Evolutionary conservation across 2,888 invertebrate genomes (phyloP), one percentile per base, ranked within the genome.

Genomic region (Catocala sponsa): DNA sequence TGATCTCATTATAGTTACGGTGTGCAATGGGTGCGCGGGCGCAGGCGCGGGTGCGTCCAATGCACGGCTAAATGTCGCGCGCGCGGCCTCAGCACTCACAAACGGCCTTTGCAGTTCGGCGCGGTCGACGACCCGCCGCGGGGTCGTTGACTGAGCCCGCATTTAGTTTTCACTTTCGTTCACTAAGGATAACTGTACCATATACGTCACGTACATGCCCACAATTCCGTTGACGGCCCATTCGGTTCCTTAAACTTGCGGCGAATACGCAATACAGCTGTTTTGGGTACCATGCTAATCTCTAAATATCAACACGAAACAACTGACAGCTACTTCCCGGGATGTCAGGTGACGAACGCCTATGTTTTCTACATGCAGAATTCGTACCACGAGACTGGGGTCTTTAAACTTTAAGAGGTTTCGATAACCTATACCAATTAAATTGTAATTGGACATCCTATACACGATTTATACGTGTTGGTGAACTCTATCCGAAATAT

Each of bases 141-240:
- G 85, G 94, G 89, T 93, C 91, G 86, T 83, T 89, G 92, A 91
- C 92, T 93, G 88, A 80, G 79, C 90, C 90, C 89, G 89, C 91
- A 90, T 92, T 91, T 91, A 92, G 91, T 93, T 94, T 94, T 94
- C 94, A 94, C 94, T 94, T 94, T 94, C 94, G 89, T 93, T 92
- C 85, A 89, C 91, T 91, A 94, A 94, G 94, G 94, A 94, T 94
- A 94, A 94, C 94, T 91, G 94, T 94, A 92, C 89, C 88, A 89
- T 84, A 87, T 87, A 91, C 90, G 91, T 91, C 91, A 91, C 88
- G 84, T 87, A 84, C 87, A 84, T 83, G 85, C 85, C 83, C 85
- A 86, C 87, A 76, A 82, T 82, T 81, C 78, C 74, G 84, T 69
- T 69, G 68, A 64, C 70, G 76, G 78, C 70, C 78, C 72, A 78